Percentiles rank a stretch among this genome's conserved stretches.
These are phyloP conservation scores for Nemotelus pantherinus DNA, from an alignment of 2,888 invertebrate species.

Conservation along the genomic window DNA sequence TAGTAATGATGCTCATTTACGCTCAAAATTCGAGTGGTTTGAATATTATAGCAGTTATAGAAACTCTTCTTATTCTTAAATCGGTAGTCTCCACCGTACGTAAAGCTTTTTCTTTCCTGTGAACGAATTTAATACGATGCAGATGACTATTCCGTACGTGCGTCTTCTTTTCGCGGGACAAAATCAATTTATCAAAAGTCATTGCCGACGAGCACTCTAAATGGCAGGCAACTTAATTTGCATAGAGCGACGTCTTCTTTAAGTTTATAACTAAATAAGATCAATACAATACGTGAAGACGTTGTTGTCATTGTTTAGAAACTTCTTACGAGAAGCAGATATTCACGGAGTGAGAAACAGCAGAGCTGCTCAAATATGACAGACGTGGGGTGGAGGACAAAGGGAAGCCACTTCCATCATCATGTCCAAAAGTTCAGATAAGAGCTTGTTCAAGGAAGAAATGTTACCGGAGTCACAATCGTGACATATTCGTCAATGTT, in stretches of 20 bases:
- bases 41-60: no score
- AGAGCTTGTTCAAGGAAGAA: background rate
- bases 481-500: slow-evolving; percentile 13
- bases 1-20: no score
- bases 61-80: no score
- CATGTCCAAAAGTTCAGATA: background rate
- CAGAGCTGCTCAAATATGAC: background rate
- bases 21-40: no score
- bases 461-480: background rate
- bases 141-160: slow-evolving; percentile 30
- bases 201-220: slow-evolving; percentile 32
- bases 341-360: background rate
- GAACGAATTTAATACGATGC: background rate
- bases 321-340: slow-evolving; percentile 5
- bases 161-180: slow-evolving; percentile 37
- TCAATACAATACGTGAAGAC: slow-evolving; percentile 43
- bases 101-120: no score
- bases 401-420: background rate
- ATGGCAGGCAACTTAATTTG: slow-evolving; percentile 50
- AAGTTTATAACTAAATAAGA: slow-evolving; percentile 52
- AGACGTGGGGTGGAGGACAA: background rate
- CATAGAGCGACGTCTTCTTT: slow-evolving; percentile 50
- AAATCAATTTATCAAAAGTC: slow-evolving; percentile 52
- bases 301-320: background rate
- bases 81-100: no score